Percentiles rank a stretch among this genome's conserved stretches.
phyloP scores from a whole-genome alignment of 2,113 vertebrate species.

The Clarias magur region DNA sequence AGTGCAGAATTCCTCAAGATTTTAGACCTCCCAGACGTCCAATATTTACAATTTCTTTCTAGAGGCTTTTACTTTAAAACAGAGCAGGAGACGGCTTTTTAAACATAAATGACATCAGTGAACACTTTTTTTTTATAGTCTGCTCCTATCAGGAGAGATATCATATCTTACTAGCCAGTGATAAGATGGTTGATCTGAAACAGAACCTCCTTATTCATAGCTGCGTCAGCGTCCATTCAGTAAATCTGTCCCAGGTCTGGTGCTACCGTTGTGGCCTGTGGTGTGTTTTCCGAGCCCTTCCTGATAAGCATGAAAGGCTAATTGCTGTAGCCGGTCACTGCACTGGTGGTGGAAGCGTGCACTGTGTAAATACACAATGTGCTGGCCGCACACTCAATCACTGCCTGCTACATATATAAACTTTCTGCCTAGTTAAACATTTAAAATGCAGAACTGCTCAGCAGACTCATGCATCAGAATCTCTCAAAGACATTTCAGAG shows the following conservation, averaged over 20 bases:
- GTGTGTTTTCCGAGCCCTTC: constrained; percentile 22
- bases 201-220: constrained; percentile 16
- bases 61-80: constrained; percentile 9
- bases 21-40: constrained; percentile 26
- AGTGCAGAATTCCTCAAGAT: neutral
- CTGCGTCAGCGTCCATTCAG: neutral
- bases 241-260: constrained; percentile 10
- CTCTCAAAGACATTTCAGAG: constrained; percentile 11
- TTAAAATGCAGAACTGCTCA: constrained; percentile 17
- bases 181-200: constrained; percentile 34
- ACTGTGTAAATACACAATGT: constrained; percentile 46
- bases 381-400: constrained; percentile 39
- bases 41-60: constrained; percentile 13
- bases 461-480: constrained; percentile 16
- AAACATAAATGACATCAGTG: constrained; percentile 13
- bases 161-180: constrained; percentile 24
- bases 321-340: constrained; percentile 29
- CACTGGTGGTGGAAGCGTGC: constrained; percentile 25
- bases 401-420: constrained; percentile 47
- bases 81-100: constrained; percentile 10
- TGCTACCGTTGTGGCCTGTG: constrained; percentile 4
- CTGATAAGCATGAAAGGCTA: constrained; percentile 43
- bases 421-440: constrained; percentile 28
- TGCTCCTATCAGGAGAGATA: constrained; percentile 9
- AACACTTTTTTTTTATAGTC: neutral